A percentile compares a stretch with the other conserved stretches of the same genome.
Evolutionary conservation across 2,797 vertebrate species (phyloP).

Genomic region (Tokudaia tokunoshimensis): DNA sequence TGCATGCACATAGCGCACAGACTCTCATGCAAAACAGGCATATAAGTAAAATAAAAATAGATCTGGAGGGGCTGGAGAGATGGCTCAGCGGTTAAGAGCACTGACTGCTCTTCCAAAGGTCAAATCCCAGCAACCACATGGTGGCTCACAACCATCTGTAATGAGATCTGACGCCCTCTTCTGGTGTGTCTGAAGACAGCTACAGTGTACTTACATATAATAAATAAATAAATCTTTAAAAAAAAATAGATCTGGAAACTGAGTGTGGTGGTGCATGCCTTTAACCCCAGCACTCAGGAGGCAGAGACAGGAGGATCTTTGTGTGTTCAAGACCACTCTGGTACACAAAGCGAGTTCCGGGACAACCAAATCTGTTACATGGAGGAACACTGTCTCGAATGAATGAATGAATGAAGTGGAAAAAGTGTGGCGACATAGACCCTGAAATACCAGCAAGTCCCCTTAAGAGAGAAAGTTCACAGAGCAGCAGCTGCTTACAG

Average conservation of each 20-base stretch:
- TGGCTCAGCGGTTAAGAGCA: too few species aligned
- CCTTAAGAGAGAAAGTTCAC: not conserved
- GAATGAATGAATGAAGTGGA: not conserved
- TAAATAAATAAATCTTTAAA: too few species aligned
- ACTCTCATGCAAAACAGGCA: not conserved
- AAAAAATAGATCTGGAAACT: not conserved
- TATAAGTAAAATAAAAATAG: not conserved
- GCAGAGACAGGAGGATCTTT: not conserved
- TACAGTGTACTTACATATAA: too few species aligned
- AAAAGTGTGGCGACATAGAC: not conserved
- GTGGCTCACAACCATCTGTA: too few species aligned
- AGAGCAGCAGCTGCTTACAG: not conserved
- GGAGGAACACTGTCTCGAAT: not conserved
- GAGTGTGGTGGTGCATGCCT: rapidly evolving
- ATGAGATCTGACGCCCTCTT: too few species aligned
- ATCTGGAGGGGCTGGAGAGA: too few species aligned
- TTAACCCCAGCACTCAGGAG: not conserved
- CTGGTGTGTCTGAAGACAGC: too few species aligned
- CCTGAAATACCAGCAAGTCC: not conserved
- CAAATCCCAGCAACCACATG: too few species aligned
- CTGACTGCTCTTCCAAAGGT: too few species aligned
- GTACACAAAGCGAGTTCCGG: not conserved
- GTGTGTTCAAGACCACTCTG: not conserved
- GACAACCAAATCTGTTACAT: not conserved
- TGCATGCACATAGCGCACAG: not conserved